Evolutionary conservation across 1,140 invertebrate species (phyloP).

Genomic region (Armadillidium nasatum): DNA sequence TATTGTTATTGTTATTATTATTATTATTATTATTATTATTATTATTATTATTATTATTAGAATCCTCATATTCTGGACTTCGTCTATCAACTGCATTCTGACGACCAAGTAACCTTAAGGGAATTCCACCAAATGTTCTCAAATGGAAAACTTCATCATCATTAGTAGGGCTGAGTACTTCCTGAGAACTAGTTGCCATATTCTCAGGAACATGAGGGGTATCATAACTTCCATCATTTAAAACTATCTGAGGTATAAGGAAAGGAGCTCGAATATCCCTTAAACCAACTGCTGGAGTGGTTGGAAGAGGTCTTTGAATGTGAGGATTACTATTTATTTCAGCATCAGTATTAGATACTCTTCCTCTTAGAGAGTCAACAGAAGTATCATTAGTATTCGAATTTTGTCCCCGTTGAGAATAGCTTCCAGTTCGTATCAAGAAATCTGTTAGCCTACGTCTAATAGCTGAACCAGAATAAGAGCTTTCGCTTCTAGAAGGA

Average conservation of each 20-base stretch:
- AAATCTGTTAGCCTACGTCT: neutral
- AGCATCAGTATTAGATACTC: neutral
- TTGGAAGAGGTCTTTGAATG: neutral
- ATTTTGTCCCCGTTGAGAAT: neutral
- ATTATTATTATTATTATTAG: too few species aligned
- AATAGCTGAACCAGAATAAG: neutral
- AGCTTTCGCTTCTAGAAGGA: neutral
- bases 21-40: neutral
- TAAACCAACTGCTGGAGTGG: neutral
- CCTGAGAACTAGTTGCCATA: neutral
- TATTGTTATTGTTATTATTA: neutral
- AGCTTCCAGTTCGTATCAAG: neutral
- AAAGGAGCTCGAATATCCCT: neutral
- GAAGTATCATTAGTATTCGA: neutral
- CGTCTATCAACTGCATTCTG: constrained; percentile 37
- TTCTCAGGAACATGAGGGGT: neutral
- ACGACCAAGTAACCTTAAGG: constrained; percentile 35
- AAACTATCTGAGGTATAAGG: neutral
- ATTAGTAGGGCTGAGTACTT: neutral
- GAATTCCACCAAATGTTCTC: constrained; percentile 31
- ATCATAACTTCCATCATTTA: neutral
- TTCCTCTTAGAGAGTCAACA: neutral
- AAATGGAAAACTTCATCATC: constrained; percentile 25
- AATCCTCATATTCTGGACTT: constrained; percentile 38
- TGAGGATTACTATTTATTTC: neutral